Base-by-base conservation (phyloP, 2,113 vertebrate genomes). In the Paedocypris sp. region DNA sequence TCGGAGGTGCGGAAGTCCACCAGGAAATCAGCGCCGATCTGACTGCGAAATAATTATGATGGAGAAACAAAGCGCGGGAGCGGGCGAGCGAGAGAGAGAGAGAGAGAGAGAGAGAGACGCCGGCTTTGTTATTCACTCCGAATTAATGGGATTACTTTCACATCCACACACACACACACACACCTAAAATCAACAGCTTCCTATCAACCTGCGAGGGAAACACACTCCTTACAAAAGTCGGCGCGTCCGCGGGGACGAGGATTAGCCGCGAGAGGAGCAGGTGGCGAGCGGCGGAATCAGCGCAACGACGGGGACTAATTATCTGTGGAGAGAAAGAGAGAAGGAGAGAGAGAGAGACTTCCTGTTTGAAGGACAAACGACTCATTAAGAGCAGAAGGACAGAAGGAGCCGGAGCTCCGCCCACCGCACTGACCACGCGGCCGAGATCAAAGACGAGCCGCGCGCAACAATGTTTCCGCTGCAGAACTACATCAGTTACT, bases 31-130 rank as follows among this genome's bases (percentile, higher is more conserved):
- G 87, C 0, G 67, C 78, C 86, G 86, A 91, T 91, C 90, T 91
- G 88, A 92, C 89, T 91, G 88, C 87, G 89, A 91, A 92, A 92
- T 92, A 92, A 92, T 91, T 91, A 92, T 88, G 90, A 91, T 88
- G 88, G 88, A 91, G 87, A 89, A 90, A 89, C 86, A 91, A 91
- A 90, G 91, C 87, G 88, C 83, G 85, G 85, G 89, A 88, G 90
- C 86, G 82, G 84, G 90, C 89, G 86, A 85, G 89, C 89, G 86
- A 84, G 88, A 87, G 87, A 4, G 2, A 2, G n/a, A 33, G 22
- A 33, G 6, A 11, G 31, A 28, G 35, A 36, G 35, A n/a, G 35
- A 88, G 84, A 89, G 89, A 85, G 88, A 43, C 86, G 88, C 83
- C 85, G 83, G 82, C 85, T 92, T 91, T 94, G 89, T 91, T 92